phyloP scores from a whole-genome alignment of 2,797 vertebrate genomes.

The Tapera naevia region DNA sequence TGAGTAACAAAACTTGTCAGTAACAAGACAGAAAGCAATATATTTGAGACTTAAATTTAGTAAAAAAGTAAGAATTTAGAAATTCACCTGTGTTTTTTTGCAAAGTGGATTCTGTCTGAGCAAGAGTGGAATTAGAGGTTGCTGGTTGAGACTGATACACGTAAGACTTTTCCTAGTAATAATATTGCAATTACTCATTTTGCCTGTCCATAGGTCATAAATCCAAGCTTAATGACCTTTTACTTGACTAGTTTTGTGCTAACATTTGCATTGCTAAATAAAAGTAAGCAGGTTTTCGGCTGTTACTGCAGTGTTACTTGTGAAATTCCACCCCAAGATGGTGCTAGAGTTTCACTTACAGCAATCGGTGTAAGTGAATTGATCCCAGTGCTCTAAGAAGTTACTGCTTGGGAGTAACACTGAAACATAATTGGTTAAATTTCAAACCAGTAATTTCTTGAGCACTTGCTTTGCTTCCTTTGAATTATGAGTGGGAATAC shows the following conservation, averaged over 20 bases:
- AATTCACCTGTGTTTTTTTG: not conserved
- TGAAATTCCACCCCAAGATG: not conserved
- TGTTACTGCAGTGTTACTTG: fast-evolving
- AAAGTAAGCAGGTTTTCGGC: not conserved
- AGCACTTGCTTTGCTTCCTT: not conserved
- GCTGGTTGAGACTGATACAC: not conserved
- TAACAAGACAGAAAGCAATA: not conserved
- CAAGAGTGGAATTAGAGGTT: not conserved
- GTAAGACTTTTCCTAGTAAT: not conserved
- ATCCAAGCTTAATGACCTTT: not conserved
- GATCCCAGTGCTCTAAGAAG: not conserved
- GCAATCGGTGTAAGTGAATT: fast-evolving
- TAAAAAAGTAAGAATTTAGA: not conserved
- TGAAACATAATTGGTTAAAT: not conserved
- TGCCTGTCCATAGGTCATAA: not conserved
- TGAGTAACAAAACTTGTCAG: not conserved
- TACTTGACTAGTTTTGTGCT: not conserved
- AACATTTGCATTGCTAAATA: not conserved
- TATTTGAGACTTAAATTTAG: not conserved
- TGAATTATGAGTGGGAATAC: not conserved
- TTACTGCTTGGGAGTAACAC: not conserved
- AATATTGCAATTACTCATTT: not conserved
- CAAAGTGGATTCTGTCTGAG: not conserved
- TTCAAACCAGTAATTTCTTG: not conserved
- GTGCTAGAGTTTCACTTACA: not conserved